Evolutionary conservation across 2,888 invertebrate species (phyloP).

Genomic region (Lomographa bimaculata): DNA sequence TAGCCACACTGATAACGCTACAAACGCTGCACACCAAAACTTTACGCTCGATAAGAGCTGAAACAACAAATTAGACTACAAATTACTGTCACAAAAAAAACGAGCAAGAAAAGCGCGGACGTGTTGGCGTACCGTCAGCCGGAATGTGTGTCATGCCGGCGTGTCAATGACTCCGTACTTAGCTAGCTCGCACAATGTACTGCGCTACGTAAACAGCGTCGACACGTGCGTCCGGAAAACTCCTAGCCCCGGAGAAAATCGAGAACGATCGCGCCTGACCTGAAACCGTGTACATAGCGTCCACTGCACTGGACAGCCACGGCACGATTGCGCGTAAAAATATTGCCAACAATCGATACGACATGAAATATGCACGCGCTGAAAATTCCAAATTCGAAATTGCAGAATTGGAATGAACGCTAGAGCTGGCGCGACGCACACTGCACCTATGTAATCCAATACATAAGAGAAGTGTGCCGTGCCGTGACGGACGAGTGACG

Average conservation of each 20-base stretch:
- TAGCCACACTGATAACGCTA: slow-evolving; percentile 47
- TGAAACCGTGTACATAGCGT: slow-evolving; percentile 43
- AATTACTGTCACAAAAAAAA: slow-evolving; percentile 39
- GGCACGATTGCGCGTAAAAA: slow-evolving; percentile 49
- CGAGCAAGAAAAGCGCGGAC: slow-evolving; percentile 61
- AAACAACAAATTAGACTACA: slow-evolving; percentile 54
- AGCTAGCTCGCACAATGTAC: slow-evolving; percentile 46
- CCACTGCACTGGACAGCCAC: slow-evolving; percentile 44
- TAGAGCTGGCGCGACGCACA: slow-evolving; percentile 63
- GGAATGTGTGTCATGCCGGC: slow-evolving; percentile 81
- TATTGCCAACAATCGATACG: slow-evolving; percentile 51
- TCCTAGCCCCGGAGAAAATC: slow-evolving; percentile 44
- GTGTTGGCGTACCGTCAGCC: slow-evolving; percentile 66
- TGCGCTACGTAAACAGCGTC: slow-evolving; percentile 67
- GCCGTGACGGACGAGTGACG: slow-evolving; percentile 75
- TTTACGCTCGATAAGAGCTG: slow-evolving; percentile 47
- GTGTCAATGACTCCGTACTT: slow-evolving; percentile 75
- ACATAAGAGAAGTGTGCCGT: slow-evolving; percentile 72
- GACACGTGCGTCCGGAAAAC: slow-evolving; percentile 69
- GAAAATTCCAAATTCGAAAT: slow-evolving; percentile 55
- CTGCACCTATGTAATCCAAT: slow-evolving; percentile 70
- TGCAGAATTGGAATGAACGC: slow-evolving; percentile 52
- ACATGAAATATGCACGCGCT: slow-evolving; percentile 39
- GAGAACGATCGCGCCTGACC: slow-evolving; percentile 40
- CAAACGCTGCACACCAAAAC: slow-evolving; percentile 34